Percentiles rank a stretch among this genome's conserved stretches.
These are phyloP conservation scores for Chascanopsetta lugubris DNA, from an alignment of 2,113 vertebrate species.

Conservation along the genomic window DNA sequence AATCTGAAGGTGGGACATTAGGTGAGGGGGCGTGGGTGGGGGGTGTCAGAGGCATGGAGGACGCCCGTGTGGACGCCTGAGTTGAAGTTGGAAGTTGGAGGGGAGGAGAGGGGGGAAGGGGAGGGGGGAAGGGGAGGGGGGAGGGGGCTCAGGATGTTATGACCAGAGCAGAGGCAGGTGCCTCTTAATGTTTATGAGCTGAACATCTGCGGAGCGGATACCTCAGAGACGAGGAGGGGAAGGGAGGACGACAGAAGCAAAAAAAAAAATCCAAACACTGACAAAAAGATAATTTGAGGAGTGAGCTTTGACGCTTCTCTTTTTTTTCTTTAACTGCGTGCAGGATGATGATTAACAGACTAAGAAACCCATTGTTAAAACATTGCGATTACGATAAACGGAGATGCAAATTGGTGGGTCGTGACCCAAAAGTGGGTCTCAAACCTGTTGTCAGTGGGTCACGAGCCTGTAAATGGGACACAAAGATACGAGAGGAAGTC, in stretches of 20 bases:
- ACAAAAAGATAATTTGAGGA: constrained; percentile 47
- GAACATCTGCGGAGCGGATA: constrained; percentile 73
- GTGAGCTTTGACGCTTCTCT: constrained; percentile 12
- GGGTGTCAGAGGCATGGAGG: constrained; percentile 23
- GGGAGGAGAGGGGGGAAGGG: too few species aligned
- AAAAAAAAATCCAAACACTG: constrained; percentile 28
- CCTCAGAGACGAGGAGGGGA: constrained; percentile 42
- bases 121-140: neutral
- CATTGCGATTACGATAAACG: neutral
- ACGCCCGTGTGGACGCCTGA: constrained; percentile 46
- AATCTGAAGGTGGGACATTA: constrained; percentile 63
- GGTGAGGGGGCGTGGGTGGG: neutral
- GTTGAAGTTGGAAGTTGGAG: constrained; percentile 66
- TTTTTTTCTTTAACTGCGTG: neutral
- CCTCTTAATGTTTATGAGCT: constrained; percentile 72
- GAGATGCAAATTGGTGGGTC: neutral
- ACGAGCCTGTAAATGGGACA: too few species aligned
- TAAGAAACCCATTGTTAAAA: too few species aligned
- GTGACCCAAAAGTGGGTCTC: too few species aligned
- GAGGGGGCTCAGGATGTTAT: constrained; percentile 72
- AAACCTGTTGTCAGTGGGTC: too few species aligned
- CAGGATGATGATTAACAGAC: neutral
- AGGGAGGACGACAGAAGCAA: constrained; percentile 35
- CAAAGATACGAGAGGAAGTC: too few species aligned
- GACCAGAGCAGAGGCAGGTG: constrained; percentile 72